These are phyloP conservation scores for Aphidius gifuensis DNA, from an alignment of 1,140 invertebrate species.

Conservation along the genomic window DNA sequence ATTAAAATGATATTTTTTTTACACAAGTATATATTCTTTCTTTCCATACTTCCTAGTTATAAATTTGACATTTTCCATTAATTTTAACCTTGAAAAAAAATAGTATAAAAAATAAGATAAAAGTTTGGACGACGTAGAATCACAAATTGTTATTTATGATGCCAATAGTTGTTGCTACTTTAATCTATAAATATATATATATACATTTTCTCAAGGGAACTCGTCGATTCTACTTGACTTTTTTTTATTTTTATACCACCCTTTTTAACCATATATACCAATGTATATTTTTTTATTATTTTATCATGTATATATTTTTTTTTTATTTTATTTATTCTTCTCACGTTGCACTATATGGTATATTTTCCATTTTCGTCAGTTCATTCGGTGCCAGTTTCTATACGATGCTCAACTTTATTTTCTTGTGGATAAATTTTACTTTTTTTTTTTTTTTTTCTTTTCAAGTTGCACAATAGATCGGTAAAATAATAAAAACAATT, in stretches of 20 bases:
- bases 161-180: conserved; percentile 18
- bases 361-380: conserved; percentile 7
- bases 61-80: too few relatives aligned
- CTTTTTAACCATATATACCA: conserved; percentile 6
- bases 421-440: conserved; percentile 17
- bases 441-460: neutral
- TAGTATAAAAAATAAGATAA: neutral
- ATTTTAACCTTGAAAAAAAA: neutral
- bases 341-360: neutral
- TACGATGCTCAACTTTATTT: conserved; percentile 21
- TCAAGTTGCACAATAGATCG: neutral
- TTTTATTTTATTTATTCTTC: conserved; percentile 1
- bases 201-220: conserved; percentile 3
- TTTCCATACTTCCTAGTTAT: too few relatives aligned
- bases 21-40: too few relatives aligned
- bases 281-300: neutral
- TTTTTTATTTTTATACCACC: neutral
- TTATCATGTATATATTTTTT: conserved; percentile 11
- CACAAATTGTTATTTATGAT: conserved; percentile 29
- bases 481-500: neutral
- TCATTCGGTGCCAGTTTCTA: conserved; percentile 6
- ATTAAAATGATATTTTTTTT: too few relatives aligned
- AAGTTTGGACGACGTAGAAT: conserved; percentile 2
- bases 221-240: conserved; percentile 7
- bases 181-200: conserved; percentile 14